Base-by-base conservation (phyloP, 2,888 invertebrate genomes). In the Chymomyza caudatula region DNA sequence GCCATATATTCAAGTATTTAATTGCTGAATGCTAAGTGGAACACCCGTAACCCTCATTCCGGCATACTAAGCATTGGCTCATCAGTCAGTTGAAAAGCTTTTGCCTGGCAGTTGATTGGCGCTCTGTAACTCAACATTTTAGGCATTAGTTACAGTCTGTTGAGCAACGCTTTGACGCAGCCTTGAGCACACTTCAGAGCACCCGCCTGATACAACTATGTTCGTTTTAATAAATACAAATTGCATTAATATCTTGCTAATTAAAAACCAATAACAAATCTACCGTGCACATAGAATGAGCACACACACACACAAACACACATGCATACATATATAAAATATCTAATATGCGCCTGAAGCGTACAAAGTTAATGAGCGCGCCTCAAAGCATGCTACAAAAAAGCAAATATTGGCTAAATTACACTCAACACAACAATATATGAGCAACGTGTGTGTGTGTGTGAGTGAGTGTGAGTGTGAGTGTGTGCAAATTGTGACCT, bases 1-100 rank as follows among this genome's bases (percentile, higher is more conserved):
- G 63, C 71, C 84, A 80, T 81, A 75, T 77, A 84, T 65, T 83
- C 67, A 60, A 83, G 84, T 81, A 65, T 67, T 84, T 85, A 81
- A 84, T 81, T 69, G 70, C 68, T 69, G 65, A 75, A 69, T 71
- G 65, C 67, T 75, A 69, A 78, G 68, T 73, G 66, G 63, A 55
- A n/a, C 15, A 37, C 8, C 29, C 29, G 29, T 37, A 37, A 37
- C 29, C 29, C 29, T 2, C 29, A 29, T 8, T 29, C 6, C 8
- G 29, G 29, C 29, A 29, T 29, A 23, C 23, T 0, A 23, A 23
- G 23, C 29, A 2, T 37, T 37, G 29, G 29, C 29, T 37, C 29
- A 37, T 37, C 29, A 15, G 47, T 42, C 60, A 54, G 60, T 17
- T 17, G 44, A 11, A 47, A 47, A 51, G 20, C 20, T 51, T n/a